Evolutionary conservation across 2,113 vertebrate species (phyloP).

Genomic region (Megaceryle maxima): DNA sequence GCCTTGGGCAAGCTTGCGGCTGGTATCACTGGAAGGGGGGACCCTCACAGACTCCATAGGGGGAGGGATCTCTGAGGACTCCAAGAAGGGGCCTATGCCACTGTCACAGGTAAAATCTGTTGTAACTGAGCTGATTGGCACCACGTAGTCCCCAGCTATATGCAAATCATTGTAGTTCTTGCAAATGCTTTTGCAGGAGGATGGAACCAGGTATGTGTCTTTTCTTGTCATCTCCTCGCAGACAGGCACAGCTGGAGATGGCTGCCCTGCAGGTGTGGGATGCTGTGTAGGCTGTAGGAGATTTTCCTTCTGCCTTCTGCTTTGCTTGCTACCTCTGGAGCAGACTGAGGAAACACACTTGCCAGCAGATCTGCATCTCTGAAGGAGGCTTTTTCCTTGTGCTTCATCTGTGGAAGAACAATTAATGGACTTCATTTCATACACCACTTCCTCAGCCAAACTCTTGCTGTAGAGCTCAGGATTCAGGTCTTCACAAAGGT

Average conservation of each 20-base stretch:
- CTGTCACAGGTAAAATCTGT: conserved; percentile 76
- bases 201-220: conserved; percentile 87
- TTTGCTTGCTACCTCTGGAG: conserved; percentile 56
- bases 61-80: conserved; percentile 87
- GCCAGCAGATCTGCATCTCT: conserved; percentile 59
- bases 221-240: conserved; percentile 67
- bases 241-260: conserved; percentile 67
- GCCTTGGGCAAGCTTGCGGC: conserved; percentile 52
- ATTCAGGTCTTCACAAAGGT: conserved; percentile 65
- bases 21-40: not conserved
- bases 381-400: conserved; percentile 59
- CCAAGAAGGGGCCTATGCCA: conserved; percentile 84
- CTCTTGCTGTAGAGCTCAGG: conserved; percentile 11
- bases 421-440: conserved; percentile 62
- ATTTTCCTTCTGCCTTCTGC: conserved; percentile 48
- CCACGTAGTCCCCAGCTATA: conserved; percentile 90
- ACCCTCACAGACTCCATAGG: conserved; percentile 74
- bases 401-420: conserved; percentile 53
- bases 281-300: conserved; percentile 33
- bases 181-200: conserved; percentile 94
- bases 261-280: conserved; percentile 48
- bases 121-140: conserved; percentile 80
- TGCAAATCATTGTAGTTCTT: conserved; percentile 94
- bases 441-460: conserved; percentile 31
- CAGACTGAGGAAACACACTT: conserved; percentile 58